A percentile compares a stretch with the other conserved stretches of the same genome.
Conservation (phyloP, 1,140 invertebrate species). For the Lutraria rhynchaena region DNA sequence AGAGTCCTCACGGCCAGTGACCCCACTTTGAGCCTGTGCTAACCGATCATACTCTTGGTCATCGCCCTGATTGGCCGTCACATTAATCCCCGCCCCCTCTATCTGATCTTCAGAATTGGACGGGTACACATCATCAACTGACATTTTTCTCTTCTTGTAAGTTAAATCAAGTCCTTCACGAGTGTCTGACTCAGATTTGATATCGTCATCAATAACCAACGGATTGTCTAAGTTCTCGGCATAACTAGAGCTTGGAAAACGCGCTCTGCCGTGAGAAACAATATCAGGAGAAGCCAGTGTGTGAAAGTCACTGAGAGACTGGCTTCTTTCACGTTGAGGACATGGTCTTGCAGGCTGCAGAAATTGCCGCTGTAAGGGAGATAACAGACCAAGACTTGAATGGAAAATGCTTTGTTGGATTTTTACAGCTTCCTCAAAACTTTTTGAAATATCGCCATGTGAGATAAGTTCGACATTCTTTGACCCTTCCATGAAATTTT, state of each 20-base stretch:
- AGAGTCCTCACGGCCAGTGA: neutral
- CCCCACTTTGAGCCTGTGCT: constrained; percentile 13
- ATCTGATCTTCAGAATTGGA: constrained; percentile 7
- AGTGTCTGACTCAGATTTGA: constrained; percentile 16
- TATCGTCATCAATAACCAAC: constrained; percentile 50
- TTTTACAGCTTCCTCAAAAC: constrained; percentile 53
- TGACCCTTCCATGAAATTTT: neutral
- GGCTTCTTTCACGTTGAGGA: constrained; percentile 47
- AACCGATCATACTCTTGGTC: constrained; percentile 47
- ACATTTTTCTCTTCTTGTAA: constrained; percentile 59
- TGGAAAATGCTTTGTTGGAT: constrained; percentile 56
- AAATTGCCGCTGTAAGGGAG: constrained; percentile 47
- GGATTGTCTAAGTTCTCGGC: constrained; percentile 51
- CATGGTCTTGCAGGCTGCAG: constrained; percentile 35
- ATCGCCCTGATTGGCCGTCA: constrained; percentile 49
- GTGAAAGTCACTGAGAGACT: constrained; percentile 57
- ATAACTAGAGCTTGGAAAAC: constrained; percentile 54
- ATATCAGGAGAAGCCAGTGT: constrained; percentile 37
- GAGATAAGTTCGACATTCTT: constrained; percentile 28
- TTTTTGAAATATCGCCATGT: constrained; percentile 44
- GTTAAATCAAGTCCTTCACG: constrained; percentile 48
- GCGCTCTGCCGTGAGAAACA: constrained; percentile 5
- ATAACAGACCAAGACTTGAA: constrained; percentile 47
- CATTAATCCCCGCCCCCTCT: constrained; percentile 11
- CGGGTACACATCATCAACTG: constrained; percentile 47